A percentile compares a stretch with the other conserved stretches of the same genome.
These are phyloP conservation scores for Tetraneura akinire DNA, from an alignment of 1,140 invertebrate genomes.

Conservation along the genomic window DNA sequence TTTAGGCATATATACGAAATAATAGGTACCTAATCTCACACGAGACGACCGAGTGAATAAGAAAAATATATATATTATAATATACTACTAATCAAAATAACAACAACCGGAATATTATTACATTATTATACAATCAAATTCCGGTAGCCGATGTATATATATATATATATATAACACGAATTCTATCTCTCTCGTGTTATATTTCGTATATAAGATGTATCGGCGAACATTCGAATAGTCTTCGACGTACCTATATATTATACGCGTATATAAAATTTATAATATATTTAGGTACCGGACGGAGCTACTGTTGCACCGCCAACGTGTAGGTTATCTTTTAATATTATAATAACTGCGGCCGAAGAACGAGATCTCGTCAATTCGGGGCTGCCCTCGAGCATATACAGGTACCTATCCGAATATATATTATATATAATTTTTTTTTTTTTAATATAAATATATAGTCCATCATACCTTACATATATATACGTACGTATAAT, in stretches of 20 bases:
- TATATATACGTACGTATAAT: too few species aligned
- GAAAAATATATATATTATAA: background rate
- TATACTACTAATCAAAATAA: background rate
- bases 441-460: too few species aligned
- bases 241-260: too few species aligned
- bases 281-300: too few species aligned
- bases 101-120: background rate
- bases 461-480: too few species aligned
- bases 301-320: slow-evolving; percentile 37
- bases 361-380: slow-evolving; percentile 3
- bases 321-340: too few species aligned
- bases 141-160: background rate
- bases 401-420: background rate
- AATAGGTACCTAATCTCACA: too few species aligned
- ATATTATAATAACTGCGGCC: background rate
- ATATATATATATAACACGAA: too few species aligned
- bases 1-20: too few species aligned
- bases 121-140: background rate
- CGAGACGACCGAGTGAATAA: background rate
- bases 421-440: background rate
- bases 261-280: background rate
- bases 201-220: background rate
- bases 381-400: slow-evolving; percentile 29
- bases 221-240: background rate
- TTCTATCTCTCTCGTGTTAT: background rate